Base-by-base conservation (phyloP, 1,140 invertebrate genomes). In the Drosophila chauvacae region DNA sequence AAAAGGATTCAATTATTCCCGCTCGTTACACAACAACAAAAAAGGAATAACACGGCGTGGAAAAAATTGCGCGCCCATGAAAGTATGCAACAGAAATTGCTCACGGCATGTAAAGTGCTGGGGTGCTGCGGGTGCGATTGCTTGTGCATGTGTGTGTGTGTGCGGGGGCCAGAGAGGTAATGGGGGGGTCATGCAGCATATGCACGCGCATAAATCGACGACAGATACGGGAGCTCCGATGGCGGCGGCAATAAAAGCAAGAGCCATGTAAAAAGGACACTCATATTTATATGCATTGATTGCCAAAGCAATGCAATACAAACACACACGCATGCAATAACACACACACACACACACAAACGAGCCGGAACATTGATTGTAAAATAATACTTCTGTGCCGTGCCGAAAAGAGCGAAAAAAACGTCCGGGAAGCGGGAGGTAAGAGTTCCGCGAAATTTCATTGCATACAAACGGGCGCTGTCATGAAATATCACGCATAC, bases 1-100 rank as follows among this genome's bases (percentile, higher is more conserved):
- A 90, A 90, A 90, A 90, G 85, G 85, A 90, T 90, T 90, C 85
- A 90, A 90, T 90, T 90, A 90, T 90, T 90, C 85, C 81, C 81
- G 81, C 85, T 90, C 85, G 85, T 90, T 90, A 90, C 85, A 90
- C 81, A 90, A 80, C 81, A 81, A 81, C 80, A 72, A 81, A 70
- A 72, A 66, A 47, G 0, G 41, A 60, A 61, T 33, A 73, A 53
- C 42, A 44, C 44, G 45, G 59, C 48, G 50, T 23, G 64, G 77
- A 61, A 87, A 80, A 83, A 83, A 81, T 75, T 80, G 68, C 48
- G 77, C 55, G 85, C 85, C 80, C 84, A 88, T 90, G 87, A 63
- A 84, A 90, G 80, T 87, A 87, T 88, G 84, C 84, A 90, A 81
- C 84, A 90, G 80, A 87, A 90, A 87, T 88, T 74, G 84, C 84